These are phyloP conservation scores for Pandemis corylana DNA, from an alignment of 2,888 invertebrate species.

Conservation along the genomic window DNA sequence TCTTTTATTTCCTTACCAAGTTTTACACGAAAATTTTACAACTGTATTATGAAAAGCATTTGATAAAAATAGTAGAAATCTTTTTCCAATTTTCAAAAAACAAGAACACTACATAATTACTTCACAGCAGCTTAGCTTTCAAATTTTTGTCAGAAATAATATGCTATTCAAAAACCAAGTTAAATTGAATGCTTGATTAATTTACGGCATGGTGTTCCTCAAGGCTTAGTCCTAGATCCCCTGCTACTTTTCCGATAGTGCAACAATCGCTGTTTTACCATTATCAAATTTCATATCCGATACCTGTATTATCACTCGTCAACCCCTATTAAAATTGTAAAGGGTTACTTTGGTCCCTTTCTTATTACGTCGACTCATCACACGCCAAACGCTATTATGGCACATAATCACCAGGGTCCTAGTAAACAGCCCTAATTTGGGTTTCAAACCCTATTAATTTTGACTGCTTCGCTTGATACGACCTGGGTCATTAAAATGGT, in stretches of 20 bases:
- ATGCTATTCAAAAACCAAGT: not conserved
- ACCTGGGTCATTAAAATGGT: conserved; percentile 47
- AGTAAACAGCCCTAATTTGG: conserved; percentile 52
- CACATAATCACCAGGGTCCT: conserved; percentile 40
- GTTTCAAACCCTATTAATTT: conserved; percentile 51
- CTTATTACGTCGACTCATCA: conserved; percentile 5
- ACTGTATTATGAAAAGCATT: not conserved
- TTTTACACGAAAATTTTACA: not conserved
- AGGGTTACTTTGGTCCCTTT: not conserved
- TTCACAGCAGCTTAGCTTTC: not conserved
- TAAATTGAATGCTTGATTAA: not conserved
- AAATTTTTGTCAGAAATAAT: not conserved
- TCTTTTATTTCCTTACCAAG: conserved; percentile 54
- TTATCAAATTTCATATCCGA: not conserved
- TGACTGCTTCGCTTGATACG: conserved; percentile 48
- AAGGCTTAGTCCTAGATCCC: not conserved
- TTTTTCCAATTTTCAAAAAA: not conserved
- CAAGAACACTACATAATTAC: not conserved
- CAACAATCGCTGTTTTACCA: not conserved
- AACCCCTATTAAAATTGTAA: conserved; percentile 1
- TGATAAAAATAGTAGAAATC: not conserved
- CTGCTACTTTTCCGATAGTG: not conserved
- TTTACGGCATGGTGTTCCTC: not conserved
- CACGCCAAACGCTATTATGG: conserved; percentile 36
- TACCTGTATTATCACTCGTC: not conserved